Evolutionary conservation across 2,113 vertebrate species (phyloP).

Genomic region (Lepus europaeus): DNA sequence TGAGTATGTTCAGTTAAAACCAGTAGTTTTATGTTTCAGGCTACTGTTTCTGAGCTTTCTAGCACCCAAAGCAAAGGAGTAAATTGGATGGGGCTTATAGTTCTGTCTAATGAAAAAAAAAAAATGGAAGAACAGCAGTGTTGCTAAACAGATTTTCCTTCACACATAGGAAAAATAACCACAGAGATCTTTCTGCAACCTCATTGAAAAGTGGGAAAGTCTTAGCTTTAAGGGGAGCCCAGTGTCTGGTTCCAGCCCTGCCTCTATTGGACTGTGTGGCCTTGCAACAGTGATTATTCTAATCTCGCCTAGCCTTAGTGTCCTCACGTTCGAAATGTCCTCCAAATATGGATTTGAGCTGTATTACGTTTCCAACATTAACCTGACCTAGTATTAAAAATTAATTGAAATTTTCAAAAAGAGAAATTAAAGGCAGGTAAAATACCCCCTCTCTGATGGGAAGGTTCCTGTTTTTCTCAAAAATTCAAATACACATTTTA

Average conservation of each 20-base stretch:
- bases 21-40: not conserved
- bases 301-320: not conserved
- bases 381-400: not conserved
- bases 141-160: constrained; percentile 32
- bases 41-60: not conserved
- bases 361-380: not conserved
- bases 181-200: not conserved
- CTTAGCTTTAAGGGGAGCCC: not conserved
- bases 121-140: not conserved
- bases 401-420: not conserved
- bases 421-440: not conserved
- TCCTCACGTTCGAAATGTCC: constrained; percentile 33
- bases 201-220: not conserved
- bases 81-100: not conserved
- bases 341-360: not conserved
- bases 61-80: not conserved
- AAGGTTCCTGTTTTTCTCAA: constrained; percentile 10
- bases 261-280: not conserved
- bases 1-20: constrained; percentile 7
- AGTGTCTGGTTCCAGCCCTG: not conserved
- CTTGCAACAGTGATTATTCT: not conserved
- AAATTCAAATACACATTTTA: constrained; percentile 36
- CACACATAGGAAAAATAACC: not conserved
- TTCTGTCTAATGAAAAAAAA: not conserved
- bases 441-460: not conserved